Evolutionary conservation across 2,797 vertebrate genomes (phyloP), one percentile per base, ranked within the genome.

Genomic region (Enteromius mattozi): DNA sequence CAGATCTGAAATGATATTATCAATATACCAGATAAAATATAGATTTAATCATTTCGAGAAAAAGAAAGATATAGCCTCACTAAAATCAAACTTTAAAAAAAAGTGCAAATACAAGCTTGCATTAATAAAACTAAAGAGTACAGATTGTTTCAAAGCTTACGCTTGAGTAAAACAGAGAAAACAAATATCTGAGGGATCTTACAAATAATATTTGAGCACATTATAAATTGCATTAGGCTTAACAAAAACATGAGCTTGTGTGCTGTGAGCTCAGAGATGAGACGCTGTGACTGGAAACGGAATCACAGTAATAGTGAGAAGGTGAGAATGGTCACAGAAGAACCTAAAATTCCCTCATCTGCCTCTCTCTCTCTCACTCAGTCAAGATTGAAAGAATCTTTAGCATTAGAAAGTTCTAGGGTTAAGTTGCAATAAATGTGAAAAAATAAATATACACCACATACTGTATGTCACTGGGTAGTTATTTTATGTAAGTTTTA

Each of bases 221-320:
- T 33, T 72, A 59, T 81, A 61, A 71, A 71, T 81, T 59, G 24
- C 37, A 59, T 81, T 59, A 59, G 35, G 66, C 79, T 81, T 71
- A 81, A 70, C 79, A 81, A 59, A 81, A 81, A 70, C 66, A 81
- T 51, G 45, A 81, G 66, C 51, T 59, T 71, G 68, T 81, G 37
- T 71, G 51, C 68, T 71, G 80, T 33, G 49, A 59, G 37, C 51
- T 81, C 66, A 71, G 51, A 81, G 68, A 61, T 19, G 6, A 59
- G 35, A 45, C 2, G 82, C 68, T 77, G 86, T 80, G 21, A 80
- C 56, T 91, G 87, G 88, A 89, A 90, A 86, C 88, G 86, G 56
- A 40, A 40, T 42, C 88, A 90, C 87, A 2, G 49, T 42, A 80
- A 54, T 27, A 70, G 45, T 16, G 30, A 51, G 78, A 70, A 91